Evolutionary conservation across 2,888 invertebrate species (phyloP).

Genomic region (Caenorhabditis plicata): DNA sequence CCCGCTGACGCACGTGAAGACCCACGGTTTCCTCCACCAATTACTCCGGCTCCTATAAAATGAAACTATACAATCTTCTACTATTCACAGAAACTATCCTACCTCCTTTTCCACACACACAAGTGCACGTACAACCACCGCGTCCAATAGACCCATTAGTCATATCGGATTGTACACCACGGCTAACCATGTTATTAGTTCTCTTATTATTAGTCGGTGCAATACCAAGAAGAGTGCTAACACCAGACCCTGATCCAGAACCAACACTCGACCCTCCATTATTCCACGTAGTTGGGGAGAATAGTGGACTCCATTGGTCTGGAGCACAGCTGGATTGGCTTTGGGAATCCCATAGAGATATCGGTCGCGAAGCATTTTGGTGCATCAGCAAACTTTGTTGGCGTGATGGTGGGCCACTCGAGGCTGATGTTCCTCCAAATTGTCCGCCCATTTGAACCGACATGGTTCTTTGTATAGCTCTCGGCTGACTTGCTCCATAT

Average conservation of each 20-base stretch:
- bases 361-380: slow-evolving; percentile 7
- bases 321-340: too few species aligned
- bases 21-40: slow-evolving; percentile 23
- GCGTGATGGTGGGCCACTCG: slow-evolving; percentile 1
- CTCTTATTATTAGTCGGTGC: too few species aligned
- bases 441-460: slow-evolving; percentile 24
- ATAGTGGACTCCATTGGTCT: slow-evolving; percentile 39
- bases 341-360: slow-evolving; percentile 20
- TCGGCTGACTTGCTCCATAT: slow-evolving; percentile 16
- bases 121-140: slow-evolving; percentile 29
- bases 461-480: slow-evolving; percentile 30
- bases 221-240: too few species aligned
- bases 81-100: too few species aligned
- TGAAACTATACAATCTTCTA: too few species aligned
- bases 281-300: slow-evolving; percentile 35
- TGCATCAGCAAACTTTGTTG: slow-evolving; percentile 16
- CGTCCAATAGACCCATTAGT: slow-evolving; percentile 10
- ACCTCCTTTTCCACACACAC: slow-evolving; percentile 28
- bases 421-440: slow-evolving; percentile 1
- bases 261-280: too few species aligned
- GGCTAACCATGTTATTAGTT: slow-evolving; percentile 10
- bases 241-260: too few species aligned
- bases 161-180: slow-evolving; percentile 21
- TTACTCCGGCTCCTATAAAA: slow-evolving; percentile 7
- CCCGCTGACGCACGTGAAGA: slow-evolving; percentile 36